Evolutionary conservation across 2,797 vertebrate genomes (phyloP), one percentile per base, ranked within the genome.

Genomic region (Dipus sagitta): DNA sequence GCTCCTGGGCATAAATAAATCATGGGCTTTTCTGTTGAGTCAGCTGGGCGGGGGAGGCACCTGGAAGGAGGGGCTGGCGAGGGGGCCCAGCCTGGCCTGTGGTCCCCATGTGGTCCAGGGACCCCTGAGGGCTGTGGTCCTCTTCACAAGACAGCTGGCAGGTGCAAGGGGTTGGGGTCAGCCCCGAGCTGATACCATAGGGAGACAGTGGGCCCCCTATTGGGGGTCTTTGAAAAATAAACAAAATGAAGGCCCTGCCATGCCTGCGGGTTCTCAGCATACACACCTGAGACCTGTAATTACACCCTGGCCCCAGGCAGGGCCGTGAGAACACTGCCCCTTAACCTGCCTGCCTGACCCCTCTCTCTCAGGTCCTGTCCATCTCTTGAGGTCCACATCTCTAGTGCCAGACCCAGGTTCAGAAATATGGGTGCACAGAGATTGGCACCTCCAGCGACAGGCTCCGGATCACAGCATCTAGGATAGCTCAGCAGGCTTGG

Each of bases 231-330:
- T 97, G 96, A 94, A 95, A 47, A 77, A 87, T 94, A 95, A 97
- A 96, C 92, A 95, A 92, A 93, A 78, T 3, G 2, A 78, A 92
- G 95, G 82, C 47, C 71, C 77, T 89, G 42, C 0, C 20, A 72
- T 80, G 84, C 82, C 76, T 42, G 86, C 79, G 83, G 0, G 70
- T 84, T 79, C 62, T 76, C 75, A 71, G 67, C 90, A 89, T 75
- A 94, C 94, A 96, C 94, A 97, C 96, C 97, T 97, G 97, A 97
- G 96, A 95, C 95, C 94, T 95, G 93, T 97, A 97, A 97, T 96
- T 95, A 93, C 1, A 6, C 70, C 79, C 67, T 64, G 23, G 87
- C 95, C 93, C 62, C 88, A 52, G 95, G 94, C 95, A 47, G 82
- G 83, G 88, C 91, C 72, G 52, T 95, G 96, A 84, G 96, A 97